Conservation (phyloP, 2,888 invertebrate genomes). For the Ganaspis brasiliensis region DNA sequence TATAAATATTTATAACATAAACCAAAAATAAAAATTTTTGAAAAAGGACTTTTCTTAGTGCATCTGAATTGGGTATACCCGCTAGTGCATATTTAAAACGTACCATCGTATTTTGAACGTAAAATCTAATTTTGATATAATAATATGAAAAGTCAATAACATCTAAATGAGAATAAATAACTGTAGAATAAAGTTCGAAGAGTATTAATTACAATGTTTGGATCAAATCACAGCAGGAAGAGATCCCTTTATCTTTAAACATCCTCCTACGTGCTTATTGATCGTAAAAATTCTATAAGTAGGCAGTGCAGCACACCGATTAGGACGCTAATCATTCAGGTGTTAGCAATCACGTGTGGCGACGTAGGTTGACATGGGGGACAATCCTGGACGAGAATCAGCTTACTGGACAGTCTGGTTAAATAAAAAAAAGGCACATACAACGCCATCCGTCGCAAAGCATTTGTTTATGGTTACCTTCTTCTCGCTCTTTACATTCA, state of each 20-base stretch:
- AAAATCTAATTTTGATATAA: too few species aligned
- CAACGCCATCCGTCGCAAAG: slow-evolving; percentile 73
- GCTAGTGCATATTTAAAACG: too few species aligned
- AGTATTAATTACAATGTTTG: slow-evolving; percentile 13
- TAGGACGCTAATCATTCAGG: slow-evolving; percentile 15
- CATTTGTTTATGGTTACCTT: slow-evolving; percentile 63
- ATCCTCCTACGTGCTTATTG: not conserved
- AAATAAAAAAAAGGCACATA: slow-evolving; percentile 55
- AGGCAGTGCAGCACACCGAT: slow-evolving; percentile 5
- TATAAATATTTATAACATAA: too few species aligned
- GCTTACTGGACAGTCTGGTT: slow-evolving; percentile 40
- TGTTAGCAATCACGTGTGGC: slow-evolving; percentile 43
- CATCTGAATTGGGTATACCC: too few species aligned
- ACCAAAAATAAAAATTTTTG: too few species aligned
- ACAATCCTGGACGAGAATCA: slow-evolving; percentile 46
- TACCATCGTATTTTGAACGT: too few species aligned
- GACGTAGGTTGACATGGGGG: slow-evolving; percentile 30
- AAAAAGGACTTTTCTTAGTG: too few species aligned
- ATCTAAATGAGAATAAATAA: not conserved
- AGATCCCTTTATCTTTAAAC: slow-evolving; percentile 6
- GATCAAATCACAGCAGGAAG: slow-evolving; percentile 10
- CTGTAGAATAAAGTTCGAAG: not conserved
- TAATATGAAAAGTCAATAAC: too few species aligned
- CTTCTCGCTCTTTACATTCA: slow-evolving; percentile 38
- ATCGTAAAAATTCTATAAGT: not conserved